Evolutionary conservation across 2,797 vertebrate species (phyloP).

Genomic region (Enoplosus armatus): DNA sequence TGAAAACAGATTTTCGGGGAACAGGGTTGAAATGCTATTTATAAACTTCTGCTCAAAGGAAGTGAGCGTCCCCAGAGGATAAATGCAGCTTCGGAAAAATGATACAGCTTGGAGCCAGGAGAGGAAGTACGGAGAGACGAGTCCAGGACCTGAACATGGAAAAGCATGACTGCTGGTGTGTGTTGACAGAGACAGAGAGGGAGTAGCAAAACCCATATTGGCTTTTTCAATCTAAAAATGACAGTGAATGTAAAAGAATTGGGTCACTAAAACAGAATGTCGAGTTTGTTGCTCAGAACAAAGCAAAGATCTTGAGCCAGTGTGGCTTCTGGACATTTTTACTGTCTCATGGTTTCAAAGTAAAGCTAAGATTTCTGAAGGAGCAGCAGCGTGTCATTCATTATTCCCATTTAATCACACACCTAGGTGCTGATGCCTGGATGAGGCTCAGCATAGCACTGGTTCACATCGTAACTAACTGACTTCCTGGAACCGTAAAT

Average conservation of each 20-base stretch:
- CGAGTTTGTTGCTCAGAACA: not conserved
- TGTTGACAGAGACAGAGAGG: conserved; percentile 24
- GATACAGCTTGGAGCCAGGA: conserved; percentile 85
- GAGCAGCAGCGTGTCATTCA: not conserved
- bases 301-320: not conserved
- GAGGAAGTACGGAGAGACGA: conserved; percentile 80
- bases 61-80: conserved; percentile 83
- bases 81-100: conserved; percentile 87
- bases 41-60: conserved; percentile 86
- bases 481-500: conserved; percentile 52
- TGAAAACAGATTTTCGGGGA: conserved; percentile 84
- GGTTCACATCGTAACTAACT: conserved; percentile 22
- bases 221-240: conserved; percentile 18
- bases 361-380: not conserved
- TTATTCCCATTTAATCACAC: conserved; percentile 3
- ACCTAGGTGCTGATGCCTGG: not conserved
- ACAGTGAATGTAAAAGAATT: conserved; percentile 3
- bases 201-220: conserved; percentile 14
- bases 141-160: conserved; percentile 84
- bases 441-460: not conserved
- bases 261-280: not conserved
- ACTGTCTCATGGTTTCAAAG: not conserved
- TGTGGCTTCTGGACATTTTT: not conserved
- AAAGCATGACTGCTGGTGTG: conserved; percentile 72
- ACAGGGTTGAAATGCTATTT: conserved; percentile 84